Evolutionary conservation across 2,797 vertebrate species (phyloP), one percentile per base, ranked within the genome.

Genomic region (Amphiprion clarkii): DNA sequence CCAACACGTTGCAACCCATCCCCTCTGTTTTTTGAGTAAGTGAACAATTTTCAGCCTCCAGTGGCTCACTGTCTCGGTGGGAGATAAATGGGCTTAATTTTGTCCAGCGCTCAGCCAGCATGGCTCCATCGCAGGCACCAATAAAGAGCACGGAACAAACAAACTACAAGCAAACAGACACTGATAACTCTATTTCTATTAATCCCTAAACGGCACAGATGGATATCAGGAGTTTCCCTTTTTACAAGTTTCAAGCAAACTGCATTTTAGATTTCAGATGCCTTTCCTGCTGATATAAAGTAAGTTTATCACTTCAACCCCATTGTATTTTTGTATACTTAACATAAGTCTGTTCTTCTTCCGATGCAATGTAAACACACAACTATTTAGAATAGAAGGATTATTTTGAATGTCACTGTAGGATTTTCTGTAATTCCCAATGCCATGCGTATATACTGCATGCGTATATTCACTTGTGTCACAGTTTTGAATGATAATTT

Each of bases 51-150:
- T 64, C 68, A 76, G 76, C 73, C 87, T 87, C 77, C 60, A 67
- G 77, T 79, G 75, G 63, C 57, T 81, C 60, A 55, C 66, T 78
- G 85, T 70, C 76, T 87, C 78, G 60, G 71, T 63, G 46, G 52
- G 72, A 90, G 87, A 93, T 91, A 76, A 89, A 94, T 88, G 73
- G 62, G 40, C 78, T 88, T 92, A 75, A 93, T 93, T 91, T 90
- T 80, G 77, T 83, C 71, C 66, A 71, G 62, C 58, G 59, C 59
- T 74, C 64, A 57, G 77, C 61, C 69, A 70, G 67, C 76, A 66
- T 74, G 57, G 27, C 76, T 78, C 64, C 52, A 58, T 12, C 61
- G 21, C 27, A 69, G 17, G 40, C 6, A 44, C 66, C n/a, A 78
- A 72, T 27, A 67, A 81, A 80, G 36, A 74, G n/a, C 39, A 76